These are phyloP conservation scores for Setipinna tenuifilis DNA, from an alignment of 2,797 vertebrate species.

Conservation along the genomic window DNA sequence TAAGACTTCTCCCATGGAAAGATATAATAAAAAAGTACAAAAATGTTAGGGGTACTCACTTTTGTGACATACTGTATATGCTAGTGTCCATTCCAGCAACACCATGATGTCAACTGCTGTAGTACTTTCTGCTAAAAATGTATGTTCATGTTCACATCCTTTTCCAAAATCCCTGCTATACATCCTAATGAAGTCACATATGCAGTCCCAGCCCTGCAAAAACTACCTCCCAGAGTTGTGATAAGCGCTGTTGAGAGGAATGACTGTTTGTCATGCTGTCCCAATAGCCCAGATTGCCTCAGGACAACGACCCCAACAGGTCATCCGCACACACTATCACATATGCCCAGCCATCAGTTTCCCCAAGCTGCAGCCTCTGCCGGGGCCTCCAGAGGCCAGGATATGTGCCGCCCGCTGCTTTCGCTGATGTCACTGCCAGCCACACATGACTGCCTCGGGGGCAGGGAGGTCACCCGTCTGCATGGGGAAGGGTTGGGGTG, in stretches of 20 bases:
- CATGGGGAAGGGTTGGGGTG: slow-evolving; percentile 7
- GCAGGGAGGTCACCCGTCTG: slow-evolving; percentile 37
- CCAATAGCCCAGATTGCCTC: slow-evolving; percentile 25
- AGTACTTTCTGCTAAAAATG: too few species aligned
- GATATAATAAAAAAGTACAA: too few species aligned
- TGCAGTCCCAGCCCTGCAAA: too few species aligned
- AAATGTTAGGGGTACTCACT: too few species aligned
- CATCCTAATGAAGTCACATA: too few species aligned
- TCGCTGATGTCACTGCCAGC: slow-evolving; percentile 49
- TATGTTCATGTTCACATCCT: too few species aligned
- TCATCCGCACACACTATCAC: slow-evolving; percentile 42
- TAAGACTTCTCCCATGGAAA: too few species aligned
- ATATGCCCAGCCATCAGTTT: slow-evolving; percentile 49
- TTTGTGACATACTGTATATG: too few species aligned
- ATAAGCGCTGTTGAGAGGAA: neutral
- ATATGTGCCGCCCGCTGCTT: slow-evolving; percentile 38
- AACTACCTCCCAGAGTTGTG: neutral
- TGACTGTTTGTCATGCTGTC: slow-evolving; percentile 39
- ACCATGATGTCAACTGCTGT: too few species aligned
- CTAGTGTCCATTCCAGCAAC: too few species aligned
- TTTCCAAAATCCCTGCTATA: too few species aligned
- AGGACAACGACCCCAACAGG: slow-evolving; percentile 42
- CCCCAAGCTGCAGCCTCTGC: slow-evolving; percentile 17
- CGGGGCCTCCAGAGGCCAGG: slow-evolving; percentile 35
- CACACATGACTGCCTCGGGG: slow-evolving; percentile 45